Evolutionary conservation across 2,113 vertebrate genomes (phyloP).

Genomic region (Cephalopholis sonnerati): DNA sequence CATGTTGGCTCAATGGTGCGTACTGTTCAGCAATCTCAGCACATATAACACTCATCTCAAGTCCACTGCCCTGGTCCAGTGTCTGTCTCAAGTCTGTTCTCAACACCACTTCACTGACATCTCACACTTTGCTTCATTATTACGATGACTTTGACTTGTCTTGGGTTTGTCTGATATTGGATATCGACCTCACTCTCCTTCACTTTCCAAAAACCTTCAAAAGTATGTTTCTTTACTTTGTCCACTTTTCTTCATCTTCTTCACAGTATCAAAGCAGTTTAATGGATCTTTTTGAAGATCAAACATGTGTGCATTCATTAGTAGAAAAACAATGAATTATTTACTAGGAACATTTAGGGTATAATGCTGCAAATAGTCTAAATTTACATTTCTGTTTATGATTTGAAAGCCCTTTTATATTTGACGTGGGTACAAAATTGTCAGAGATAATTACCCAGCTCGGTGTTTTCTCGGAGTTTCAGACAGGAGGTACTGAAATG

Average conservation of each 20-base stretch:
- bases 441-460: not conserved
- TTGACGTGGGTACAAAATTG: not conserved
- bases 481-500: not conserved
- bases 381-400: conserved; percentile 5
- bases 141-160: conserved; percentile 19
- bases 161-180: not conserved
- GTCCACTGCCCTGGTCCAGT: conserved; percentile 13
- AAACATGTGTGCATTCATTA: conserved; percentile 17
- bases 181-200: conserved; percentile 4
- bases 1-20: conserved; percentile 91
- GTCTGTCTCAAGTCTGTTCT: conserved; percentile 33
- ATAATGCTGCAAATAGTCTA: not conserved
- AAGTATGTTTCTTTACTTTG: not conserved
- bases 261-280: not conserved
- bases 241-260: not conserved
- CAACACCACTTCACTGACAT: conserved; percentile 32
- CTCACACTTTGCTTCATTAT: conserved; percentile 15
- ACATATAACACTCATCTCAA: conserved; percentile 36
- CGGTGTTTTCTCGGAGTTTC: not conserved
- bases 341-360: not conserved
- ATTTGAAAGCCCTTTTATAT: not conserved
- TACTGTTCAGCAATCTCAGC: conserved; percentile 19
- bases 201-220: conserved; percentile 23
- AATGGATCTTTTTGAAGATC: conserved; percentile 2
- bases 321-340: not conserved